Evolutionary conservation across 2,888 invertebrate species (phyloP), one percentile per base, ranked within the genome.

Genomic region (Diploptera punctata): DNA sequence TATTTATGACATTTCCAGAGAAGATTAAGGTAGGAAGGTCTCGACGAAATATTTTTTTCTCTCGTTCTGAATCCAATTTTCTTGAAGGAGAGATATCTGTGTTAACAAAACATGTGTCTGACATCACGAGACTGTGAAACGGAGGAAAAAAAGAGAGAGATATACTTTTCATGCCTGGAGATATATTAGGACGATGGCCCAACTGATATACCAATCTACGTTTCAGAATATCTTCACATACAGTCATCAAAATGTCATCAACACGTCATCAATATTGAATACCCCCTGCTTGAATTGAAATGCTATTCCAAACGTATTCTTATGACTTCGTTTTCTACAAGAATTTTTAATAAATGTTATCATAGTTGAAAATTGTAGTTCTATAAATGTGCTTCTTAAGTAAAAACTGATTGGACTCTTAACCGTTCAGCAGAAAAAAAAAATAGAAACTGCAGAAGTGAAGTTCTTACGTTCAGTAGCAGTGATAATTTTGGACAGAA

Each of bases 1-100:
- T 62, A 62, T 62, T 44, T 65, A 65, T 47, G 26, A 47, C 47
- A n/a, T 47, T 44, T 65, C 29, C 13, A 18, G 26, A 57, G 29
- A 29, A 57, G 57, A 21, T 57, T 57, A 57, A 57, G 1, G 57
- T 57, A 57, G n/a, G 1, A 57, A 13, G 18, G 4, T n/a, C 10
- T 24, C 29, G 9, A 38, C 3, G 57, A 57, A 57, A 57, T 1
- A 57, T 5, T 57, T 54, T 29, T 1, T 57, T 54, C n/a, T 24
- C 52, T n/a, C n/a, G n/a, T n/a, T n/a, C 24, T 24, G 52, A 24
- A 43, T 62, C 24, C 24, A 62, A 24, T 62, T n/a, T 62, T 62
- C 62, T 21, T 29, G 21, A 62, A 62, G 24, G 19, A 10, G 21
- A 52, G 7, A 9, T 10, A 24, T 52, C 5, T 52, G 3, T 52